A percentile compares a stretch with the other conserved stretches of the same genome.
These are phyloP conservation scores for Cydia strobilella DNA, from an alignment of 1,140 invertebrate species.

Conservation along the genomic window DNA sequence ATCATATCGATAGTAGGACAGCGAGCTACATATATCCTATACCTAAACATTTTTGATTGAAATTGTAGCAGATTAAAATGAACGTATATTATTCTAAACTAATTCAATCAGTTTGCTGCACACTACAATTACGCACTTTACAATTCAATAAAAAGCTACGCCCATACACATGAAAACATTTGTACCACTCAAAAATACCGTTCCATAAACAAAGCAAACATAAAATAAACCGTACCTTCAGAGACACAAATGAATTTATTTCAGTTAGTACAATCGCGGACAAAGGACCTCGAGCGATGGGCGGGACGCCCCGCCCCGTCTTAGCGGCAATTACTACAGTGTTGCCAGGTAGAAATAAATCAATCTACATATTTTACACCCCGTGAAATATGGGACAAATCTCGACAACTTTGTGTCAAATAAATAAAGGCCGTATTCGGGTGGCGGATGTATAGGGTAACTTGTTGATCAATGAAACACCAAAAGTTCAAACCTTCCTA, in stretches of 20 bases:
- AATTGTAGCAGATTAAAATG: neutral
- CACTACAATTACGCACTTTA: constrained; percentile 8
- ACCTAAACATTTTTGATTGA: neutral
- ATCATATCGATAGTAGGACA: no score
- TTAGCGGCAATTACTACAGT: constrained; percentile 62
- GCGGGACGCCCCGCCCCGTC: constrained; percentile 62
- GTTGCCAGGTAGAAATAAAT: constrained; percentile 60
- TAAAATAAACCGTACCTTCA: constrained; percentile 44
- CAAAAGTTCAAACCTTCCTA: no score
- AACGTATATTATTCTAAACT: neutral
- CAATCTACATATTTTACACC: constrained; percentile 58
- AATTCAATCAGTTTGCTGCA: neutral
- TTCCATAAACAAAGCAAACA: constrained; percentile 53
- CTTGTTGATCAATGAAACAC: no score
- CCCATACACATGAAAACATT: constrained; percentile 28
- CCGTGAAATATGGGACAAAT: neutral
- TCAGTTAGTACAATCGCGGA: constrained; percentile 45
- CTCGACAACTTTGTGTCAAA: no score
- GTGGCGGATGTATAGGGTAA: no score
- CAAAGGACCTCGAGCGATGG: constrained; percentile 56
- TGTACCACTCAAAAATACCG: constrained; percentile 35
- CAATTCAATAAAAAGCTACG: constrained; percentile 26
- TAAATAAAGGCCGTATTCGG: no score
- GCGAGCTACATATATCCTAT: neutral
- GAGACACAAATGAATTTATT: constrained; percentile 41